Evolutionary conservation across 1,140 invertebrate species (phyloP).

Genomic region (Danaus plexippus): DNA sequence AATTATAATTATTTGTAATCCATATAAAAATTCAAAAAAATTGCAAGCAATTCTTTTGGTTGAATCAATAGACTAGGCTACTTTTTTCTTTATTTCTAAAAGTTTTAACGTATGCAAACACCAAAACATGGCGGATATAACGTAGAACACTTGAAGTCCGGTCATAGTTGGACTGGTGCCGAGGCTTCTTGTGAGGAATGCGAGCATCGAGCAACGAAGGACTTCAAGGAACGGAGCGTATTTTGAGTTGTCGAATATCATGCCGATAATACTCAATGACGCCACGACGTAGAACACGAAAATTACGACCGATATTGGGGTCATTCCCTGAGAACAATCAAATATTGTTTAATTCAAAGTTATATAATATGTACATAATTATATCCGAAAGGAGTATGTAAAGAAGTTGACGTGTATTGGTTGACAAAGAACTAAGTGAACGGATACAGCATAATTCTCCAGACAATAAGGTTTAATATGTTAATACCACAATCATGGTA

Average conservation of each 20-base stretch:
- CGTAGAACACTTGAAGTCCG: conserved; percentile 51
- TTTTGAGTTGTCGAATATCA: conserved; percentile 77
- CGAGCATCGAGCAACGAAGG: conserved; percentile 69
- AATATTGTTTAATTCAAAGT: conserved; percentile 3
- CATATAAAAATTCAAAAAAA: too few species aligned
- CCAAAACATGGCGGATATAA: conserved; percentile 63
- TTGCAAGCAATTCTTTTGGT: too few species aligned
- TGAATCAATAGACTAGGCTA: conserved; percentile 1
- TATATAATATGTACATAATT: too few species aligned
- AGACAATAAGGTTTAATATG: too few species aligned
- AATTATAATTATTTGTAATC: too few species aligned
- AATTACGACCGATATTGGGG: conserved; percentile 70
- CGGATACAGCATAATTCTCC: too few species aligned
- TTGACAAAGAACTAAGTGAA: too few species aligned
- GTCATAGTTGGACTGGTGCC: conserved; percentile 38
- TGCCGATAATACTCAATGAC: conserved; percentile 78
- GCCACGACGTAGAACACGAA: conserved; percentile 77
- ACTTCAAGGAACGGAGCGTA: conserved; percentile 72
- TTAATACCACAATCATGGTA: too few species aligned
- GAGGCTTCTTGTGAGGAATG: conserved; percentile 53
- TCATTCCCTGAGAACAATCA: conserved; percentile 73
- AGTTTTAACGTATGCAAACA: conserved; percentile 54
- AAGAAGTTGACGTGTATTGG: too few species aligned
- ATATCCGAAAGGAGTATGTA: too few species aligned
- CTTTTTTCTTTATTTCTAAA: conserved; percentile 48